Base-by-base conservation (phyloP, 2,113 vertebrate species). In the Cyanistes caeruleus region DNA sequence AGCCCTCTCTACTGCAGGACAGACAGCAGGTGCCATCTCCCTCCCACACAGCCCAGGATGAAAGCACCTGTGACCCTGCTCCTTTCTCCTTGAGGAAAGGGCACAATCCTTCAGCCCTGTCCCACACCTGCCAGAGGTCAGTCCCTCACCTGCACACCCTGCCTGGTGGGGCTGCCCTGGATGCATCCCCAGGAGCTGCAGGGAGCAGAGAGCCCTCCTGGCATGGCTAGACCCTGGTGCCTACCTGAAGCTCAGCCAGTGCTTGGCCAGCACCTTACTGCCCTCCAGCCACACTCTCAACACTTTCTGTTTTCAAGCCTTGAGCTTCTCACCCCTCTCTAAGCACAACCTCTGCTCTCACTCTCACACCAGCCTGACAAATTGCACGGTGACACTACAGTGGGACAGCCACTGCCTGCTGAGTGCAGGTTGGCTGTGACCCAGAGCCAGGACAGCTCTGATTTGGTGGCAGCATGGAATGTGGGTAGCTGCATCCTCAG, bases 361-460 rank as follows among this genome's bases (percentile, higher is more conserved):
- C 5, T 10, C 15, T 4, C 14, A 15, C 37, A 13, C 3, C 19
- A 73, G 27, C 37, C 9, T 23, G 37, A 49, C 35, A 63, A 22
- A 33, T 1, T 9, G 18, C 41, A 43, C 0, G 2, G 12, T 33
- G 49, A 35, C 4, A 1, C 4, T 15, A 14, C 23, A 15, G 63
- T 10, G 64, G 74, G 58, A 52, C 65, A 58, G 69, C 7, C 53
- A 27, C 62, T 68, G 28, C 58, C 77, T 17, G 39, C n/a, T 55
- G 33, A 73, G 53, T 16, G 33, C 74, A 70, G 64, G 35, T 0
- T 18, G 43, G 58, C 79, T 30, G 64, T 51, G 87, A 28, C 21
- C 33, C 55, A 59, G 7, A 69, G 68, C 49, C 74, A 56, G 69
- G 33, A 55, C 2, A 18, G 59, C 53, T 84, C 51, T 3, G 10